phyloP scores from a whole-genome alignment of 2,113 vertebrate genomes.

The Eonycteris spelaea region DNA sequence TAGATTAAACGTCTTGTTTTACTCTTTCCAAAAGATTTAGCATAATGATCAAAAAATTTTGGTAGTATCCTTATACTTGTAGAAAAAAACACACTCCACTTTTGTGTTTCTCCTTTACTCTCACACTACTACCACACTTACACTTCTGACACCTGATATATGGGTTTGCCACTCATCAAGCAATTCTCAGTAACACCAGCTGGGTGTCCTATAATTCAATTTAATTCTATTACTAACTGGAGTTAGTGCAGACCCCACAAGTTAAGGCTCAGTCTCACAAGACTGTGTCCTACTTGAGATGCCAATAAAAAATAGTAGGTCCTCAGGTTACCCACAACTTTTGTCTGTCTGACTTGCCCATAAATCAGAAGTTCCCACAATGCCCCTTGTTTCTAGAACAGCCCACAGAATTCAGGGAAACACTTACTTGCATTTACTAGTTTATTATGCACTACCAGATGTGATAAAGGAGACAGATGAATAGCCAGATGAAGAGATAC shows the following conservation, averaged over 20 bases:
- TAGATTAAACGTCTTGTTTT: not conserved
- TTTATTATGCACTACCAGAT: not conserved
- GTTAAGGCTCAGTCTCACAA: not conserved
- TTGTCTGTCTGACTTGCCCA: not conserved
- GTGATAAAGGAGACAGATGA: not conserved
- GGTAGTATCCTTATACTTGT: too few relatives aligned
- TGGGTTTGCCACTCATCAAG: not conserved
- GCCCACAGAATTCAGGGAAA: not conserved
- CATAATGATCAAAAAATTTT: not conserved
- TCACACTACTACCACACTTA: not conserved
- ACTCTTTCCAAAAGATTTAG: too few relatives aligned
- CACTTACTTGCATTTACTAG: too few relatives aligned
- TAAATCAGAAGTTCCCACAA: not conserved
- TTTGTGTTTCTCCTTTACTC: not conserved
- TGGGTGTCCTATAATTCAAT: not conserved
- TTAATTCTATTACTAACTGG: not conserved
- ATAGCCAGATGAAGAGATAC: not conserved
- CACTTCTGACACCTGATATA: not conserved
- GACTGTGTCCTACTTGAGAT: not conserved
- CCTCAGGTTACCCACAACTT: not conserved
- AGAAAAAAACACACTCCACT: not conserved
- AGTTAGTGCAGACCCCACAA: not conserved
- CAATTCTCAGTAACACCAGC: not conserved
- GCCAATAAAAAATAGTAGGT: not conserved
- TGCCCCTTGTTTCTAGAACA: not conserved